phyloP scores from a whole-genome alignment of 64 coral and sea anemone species.

The Pachyseris speciosa region DNA sequence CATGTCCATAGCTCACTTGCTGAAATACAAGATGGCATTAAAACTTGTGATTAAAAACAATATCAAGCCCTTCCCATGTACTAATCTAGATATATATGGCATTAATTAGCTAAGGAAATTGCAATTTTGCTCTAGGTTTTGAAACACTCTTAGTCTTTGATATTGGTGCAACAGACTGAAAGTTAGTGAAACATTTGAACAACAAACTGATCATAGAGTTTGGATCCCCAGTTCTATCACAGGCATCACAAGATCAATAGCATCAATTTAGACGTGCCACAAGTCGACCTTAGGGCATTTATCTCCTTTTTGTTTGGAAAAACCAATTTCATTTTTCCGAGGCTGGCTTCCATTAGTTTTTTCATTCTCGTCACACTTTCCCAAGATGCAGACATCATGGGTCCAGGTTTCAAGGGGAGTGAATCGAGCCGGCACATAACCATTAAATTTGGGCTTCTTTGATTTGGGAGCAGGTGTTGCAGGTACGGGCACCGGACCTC shows the following conservation, averaged over 20 bases:
- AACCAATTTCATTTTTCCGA: constrained; percentile 63
- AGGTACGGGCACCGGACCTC: neutral
- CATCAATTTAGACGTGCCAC: neutral
- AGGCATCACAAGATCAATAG: neutral
- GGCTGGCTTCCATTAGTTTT: constrained; percentile 18
- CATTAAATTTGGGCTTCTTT: neutral
- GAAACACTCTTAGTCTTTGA: too few relatives aligned
- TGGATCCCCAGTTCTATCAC: neutral
- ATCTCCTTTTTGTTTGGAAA: constrained; percentile 65
- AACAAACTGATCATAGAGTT: neutral
- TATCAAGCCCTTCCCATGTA: too few relatives aligned
- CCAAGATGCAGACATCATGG: constrained; percentile 47
- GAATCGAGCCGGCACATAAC: neutral
- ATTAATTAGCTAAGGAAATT: too few relatives aligned
- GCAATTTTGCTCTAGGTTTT: too few relatives aligned
- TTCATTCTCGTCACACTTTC: constrained; percentile 24
- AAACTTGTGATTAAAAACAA: too few relatives aligned
- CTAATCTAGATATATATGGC: too few relatives aligned
- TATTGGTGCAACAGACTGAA: too few relatives aligned
- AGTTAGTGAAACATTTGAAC: neutral
- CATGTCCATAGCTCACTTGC: too few relatives aligned
- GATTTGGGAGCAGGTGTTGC: neutral
- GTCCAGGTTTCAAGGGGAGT: constrained; percentile 68
- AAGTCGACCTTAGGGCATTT: neutral
- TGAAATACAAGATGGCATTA: too few relatives aligned